Evolutionary conservation across 2,888 invertebrate species (phyloP).

Genomic region (Amphiduros pacificus): DNA sequence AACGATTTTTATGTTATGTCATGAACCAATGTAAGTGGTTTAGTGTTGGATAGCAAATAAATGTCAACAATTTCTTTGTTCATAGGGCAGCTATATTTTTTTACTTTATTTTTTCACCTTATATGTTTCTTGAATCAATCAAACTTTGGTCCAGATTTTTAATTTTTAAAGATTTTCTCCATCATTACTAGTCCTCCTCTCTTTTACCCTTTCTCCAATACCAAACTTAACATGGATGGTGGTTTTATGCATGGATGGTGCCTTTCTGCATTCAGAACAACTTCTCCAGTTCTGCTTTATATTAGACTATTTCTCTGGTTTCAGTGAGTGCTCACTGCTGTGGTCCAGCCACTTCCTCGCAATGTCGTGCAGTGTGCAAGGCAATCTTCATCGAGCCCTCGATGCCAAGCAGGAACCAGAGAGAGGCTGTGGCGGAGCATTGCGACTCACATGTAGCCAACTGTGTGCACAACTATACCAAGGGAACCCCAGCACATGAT

Average conservation of each 20-base stretch:
- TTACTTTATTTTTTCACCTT: too few relatives aligned
- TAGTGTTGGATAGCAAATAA: too few relatives aligned
- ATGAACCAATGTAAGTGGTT: too few relatives aligned
- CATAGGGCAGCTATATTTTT: too few relatives aligned
- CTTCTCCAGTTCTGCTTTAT: background rate
- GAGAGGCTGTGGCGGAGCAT: slow-evolving; percentile 15
- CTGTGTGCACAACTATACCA: slow-evolving; percentile 27
- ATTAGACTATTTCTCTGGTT: background rate
- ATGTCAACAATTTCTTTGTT: too few relatives aligned
- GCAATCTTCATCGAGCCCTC: slow-evolving; percentile 32
- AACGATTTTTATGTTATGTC: too few relatives aligned
- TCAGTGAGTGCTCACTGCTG: slow-evolving; percentile 31
- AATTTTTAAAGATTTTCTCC: too few relatives aligned
- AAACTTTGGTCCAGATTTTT: too few relatives aligned
- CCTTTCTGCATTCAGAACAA: background rate
- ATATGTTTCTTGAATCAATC: too few relatives aligned
- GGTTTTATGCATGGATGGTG: background rate
- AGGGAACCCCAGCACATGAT: slow-evolving; percentile 8
- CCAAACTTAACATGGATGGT: too few relatives aligned
- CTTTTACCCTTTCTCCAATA: too few relatives aligned
- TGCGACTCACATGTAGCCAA: slow-evolving; percentile 23
- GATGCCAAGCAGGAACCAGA: slow-evolving; percentile 17
- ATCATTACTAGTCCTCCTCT: too few relatives aligned
- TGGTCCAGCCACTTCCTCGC: slow-evolving; percentile 20
- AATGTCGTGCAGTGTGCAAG: slow-evolving; percentile 28